Percentiles rank a stretch among this genome's conserved stretches.
These are phyloP conservation scores for Meda fulgida DNA, from an alignment of 2,797 vertebrate genomes.

Conservation along the genomic window DNA sequence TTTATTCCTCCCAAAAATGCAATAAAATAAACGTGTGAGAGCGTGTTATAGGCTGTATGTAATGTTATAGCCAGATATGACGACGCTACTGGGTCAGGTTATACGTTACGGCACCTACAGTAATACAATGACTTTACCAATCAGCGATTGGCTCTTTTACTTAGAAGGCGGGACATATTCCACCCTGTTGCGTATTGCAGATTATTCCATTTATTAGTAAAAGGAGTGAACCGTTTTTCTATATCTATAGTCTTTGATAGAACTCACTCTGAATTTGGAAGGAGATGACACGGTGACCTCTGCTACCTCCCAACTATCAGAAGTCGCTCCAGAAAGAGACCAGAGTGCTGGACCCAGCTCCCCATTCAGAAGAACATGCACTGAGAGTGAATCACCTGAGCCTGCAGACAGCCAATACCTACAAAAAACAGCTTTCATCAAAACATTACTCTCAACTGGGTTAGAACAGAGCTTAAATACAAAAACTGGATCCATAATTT, in stretches of 20 bases:
- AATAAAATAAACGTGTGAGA: too few species aligned
- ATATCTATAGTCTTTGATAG: not conserved
- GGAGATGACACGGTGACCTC: conserved; percentile 77
- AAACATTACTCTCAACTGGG: not conserved
- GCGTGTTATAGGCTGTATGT: too few species aligned
- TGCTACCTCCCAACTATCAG: conserved; percentile 74
- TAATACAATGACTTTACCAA: too few species aligned
- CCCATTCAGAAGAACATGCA: conserved; percentile 67
- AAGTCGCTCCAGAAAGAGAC: conserved; percentile 64
- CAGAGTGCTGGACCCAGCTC: conserved; percentile 64
- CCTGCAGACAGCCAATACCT: conserved; percentile 75
- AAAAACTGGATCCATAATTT: not conserved
- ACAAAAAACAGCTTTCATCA: conserved; percentile 3
- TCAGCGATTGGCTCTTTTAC: too few species aligned
- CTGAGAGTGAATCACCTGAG: conserved; percentile 60
- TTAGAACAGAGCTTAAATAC: not conserved
- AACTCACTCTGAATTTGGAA: conserved; percentile 68
- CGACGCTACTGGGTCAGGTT: too few species aligned
- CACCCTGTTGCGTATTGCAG: too few species aligned
- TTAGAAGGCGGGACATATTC: too few species aligned
- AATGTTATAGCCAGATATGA: too few species aligned
- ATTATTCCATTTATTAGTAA: too few species aligned
- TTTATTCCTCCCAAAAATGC: too few species aligned
- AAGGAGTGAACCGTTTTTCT: too few species aligned
- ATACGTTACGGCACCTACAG: too few species aligned